These are phyloP conservation scores for Apocrypta bakeri DNA, from an alignment of 1,140 invertebrate species.

Conservation along the genomic window DNA sequence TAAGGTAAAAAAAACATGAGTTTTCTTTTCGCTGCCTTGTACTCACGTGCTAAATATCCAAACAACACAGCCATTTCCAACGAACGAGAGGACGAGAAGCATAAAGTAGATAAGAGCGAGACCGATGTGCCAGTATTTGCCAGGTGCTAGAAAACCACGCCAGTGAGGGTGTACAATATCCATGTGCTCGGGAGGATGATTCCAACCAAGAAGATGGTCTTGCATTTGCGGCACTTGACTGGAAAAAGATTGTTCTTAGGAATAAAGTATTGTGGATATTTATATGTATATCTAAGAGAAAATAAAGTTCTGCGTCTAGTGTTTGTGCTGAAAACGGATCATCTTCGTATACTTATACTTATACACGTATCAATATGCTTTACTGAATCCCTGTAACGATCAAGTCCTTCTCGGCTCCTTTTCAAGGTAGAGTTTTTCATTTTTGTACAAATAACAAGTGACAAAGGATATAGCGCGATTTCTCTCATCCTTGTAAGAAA, in stretches of 20 bases:
- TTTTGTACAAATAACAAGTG: not conserved
- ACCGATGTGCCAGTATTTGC: slow-evolving; percentile 83
- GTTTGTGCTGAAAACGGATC: too few relatives aligned
- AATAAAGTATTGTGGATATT: too few relatives aligned
- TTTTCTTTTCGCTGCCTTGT: not conserved
- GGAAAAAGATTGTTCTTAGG: not conserved
- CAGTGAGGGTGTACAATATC: slow-evolving; percentile 83
- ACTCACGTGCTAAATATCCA: slow-evolving; percentile 88
- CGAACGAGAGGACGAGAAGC: slow-evolving; percentile 79
- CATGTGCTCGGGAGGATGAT: slow-evolving; percentile 81
- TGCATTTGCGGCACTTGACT: slow-evolving; percentile 63
- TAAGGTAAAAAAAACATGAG: not conserved
- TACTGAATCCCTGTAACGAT: not conserved
- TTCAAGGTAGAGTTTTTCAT: too few relatives aligned
- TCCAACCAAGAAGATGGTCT: slow-evolving; percentile 78
- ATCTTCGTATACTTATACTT: too few relatives aligned
- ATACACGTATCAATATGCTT: too few relatives aligned
- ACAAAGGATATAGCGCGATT: not conserved
- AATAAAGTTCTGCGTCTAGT: too few relatives aligned
- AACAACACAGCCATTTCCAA: slow-evolving; percentile 88
- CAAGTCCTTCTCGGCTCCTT: not conserved
- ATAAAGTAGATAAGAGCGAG: slow-evolving; percentile 83
- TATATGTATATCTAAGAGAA: too few relatives aligned
- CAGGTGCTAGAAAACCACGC: slow-evolving; percentile 80
- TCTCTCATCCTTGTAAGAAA: too few relatives aligned